Percentiles rank a stretch among this genome's conserved stretches.
Evolutionary conservation across 2,113 vertebrate species (phyloP).

Genomic region (Psammodynastes pulverulentus): DNA sequence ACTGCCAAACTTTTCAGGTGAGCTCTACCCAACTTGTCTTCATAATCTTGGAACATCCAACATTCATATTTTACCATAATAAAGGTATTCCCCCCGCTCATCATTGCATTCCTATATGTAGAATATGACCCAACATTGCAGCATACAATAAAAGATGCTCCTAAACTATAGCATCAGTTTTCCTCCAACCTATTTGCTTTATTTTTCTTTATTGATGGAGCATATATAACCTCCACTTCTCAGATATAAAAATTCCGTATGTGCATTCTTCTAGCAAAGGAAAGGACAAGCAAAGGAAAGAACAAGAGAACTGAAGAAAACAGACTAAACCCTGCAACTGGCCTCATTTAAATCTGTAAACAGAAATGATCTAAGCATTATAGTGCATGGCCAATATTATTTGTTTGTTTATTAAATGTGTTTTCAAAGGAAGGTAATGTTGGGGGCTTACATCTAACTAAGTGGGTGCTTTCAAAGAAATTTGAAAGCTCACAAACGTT

Average conservation of each 20-base stretch:
- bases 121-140: not conserved
- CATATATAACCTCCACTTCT: not conserved
- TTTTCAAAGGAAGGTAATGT: not conserved
- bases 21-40: not conserved
- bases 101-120: not conserved
- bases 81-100: not conserved
- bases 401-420: not conserved
- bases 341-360: not conserved
- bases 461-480: not conserved
- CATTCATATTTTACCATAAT: not conserved
- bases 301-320: not conserved
- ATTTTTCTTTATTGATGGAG: not conserved
- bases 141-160: not conserved
- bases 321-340: not conserved
- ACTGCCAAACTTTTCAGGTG: not conserved
- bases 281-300: not conserved
- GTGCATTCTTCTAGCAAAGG: not conserved
- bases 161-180: not conserved
- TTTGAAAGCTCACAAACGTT: not conserved
- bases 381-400: not conserved
- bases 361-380: not conserved
- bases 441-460: not conserved
- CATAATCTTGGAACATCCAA: not conserved
- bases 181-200: not conserved
- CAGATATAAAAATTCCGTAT: not conserved